These are phyloP conservation scores for Orthonevra nobilis DNA, from an alignment of 2,888 invertebrate species.

Conservation along the genomic window DNA sequence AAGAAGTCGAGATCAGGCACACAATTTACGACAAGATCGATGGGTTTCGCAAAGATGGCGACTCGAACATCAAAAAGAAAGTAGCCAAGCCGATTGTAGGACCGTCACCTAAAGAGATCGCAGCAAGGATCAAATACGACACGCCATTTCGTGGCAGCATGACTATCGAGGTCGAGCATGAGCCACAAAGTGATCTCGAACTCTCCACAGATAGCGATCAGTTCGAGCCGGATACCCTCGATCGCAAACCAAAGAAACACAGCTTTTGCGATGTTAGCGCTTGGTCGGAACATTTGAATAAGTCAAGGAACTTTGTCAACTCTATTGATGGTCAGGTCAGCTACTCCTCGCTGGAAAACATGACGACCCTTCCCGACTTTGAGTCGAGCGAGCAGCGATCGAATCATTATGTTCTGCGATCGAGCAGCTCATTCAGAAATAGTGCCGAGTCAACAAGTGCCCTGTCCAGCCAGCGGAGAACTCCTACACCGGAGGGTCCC, in stretches of 20 bases:
- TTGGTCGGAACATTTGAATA: conserved; percentile 82
- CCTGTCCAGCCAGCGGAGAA: background rate
- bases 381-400: conserved; percentile 71
- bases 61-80: conserved; percentile 75
- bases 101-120: conserved; percentile 74
- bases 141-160: conserved; percentile 87
- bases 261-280: conserved; percentile 81
- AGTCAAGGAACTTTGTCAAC: conserved; percentile 79
- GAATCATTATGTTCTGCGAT: conserved; percentile 84
- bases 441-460: conserved; percentile 74
- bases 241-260: conserved; percentile 86
- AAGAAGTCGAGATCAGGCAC: conserved; percentile 89
- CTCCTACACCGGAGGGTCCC: conserved; percentile 28
- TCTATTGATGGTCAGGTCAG: conserved; percentile 71
- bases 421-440: conserved; percentile 87
- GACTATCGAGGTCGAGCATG: conserved; percentile 91
- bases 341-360: conserved; percentile 73
- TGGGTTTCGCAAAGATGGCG: conserved; percentile 78
- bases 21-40: conserved; percentile 83
- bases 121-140: conserved; percentile 82
- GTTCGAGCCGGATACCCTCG: conserved; percentile 92
- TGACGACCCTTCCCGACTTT: conserved; percentile 75
- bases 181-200: conserved; percentile 89
- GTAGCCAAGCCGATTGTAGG: conserved; percentile 69
- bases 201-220: conserved; percentile 84